Conservation (phyloP, 2,888 invertebrate genomes). For the Phengaris alcon region DNA sequence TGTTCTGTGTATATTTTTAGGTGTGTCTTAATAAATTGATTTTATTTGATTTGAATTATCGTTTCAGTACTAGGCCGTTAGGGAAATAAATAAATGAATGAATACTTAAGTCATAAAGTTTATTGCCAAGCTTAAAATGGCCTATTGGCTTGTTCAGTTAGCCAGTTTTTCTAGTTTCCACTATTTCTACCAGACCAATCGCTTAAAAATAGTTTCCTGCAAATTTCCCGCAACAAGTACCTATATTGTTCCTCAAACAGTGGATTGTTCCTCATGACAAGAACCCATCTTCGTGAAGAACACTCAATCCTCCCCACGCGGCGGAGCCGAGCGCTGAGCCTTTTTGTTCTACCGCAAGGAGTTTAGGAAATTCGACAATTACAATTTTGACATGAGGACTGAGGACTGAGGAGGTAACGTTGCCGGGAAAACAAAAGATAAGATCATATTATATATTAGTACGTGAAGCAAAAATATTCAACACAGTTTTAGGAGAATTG, state of each 20-base stretch:
- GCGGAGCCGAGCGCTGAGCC: background rate
- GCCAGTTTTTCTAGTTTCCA: too few relatives aligned
- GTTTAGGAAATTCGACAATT: constrained; percentile 20
- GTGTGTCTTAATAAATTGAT: too few relatives aligned
- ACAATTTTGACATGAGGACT: background rate
- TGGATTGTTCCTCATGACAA: background rate
- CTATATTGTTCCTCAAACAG: background rate
- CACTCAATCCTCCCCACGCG: background rate
- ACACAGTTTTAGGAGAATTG: too few relatives aligned
- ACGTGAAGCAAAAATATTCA: too few relatives aligned
- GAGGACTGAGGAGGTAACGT: background rate
- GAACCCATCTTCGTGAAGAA: background rate
- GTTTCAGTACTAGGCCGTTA: too few relatives aligned
- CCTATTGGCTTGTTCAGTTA: too few relatives aligned
- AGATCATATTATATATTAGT: background rate
- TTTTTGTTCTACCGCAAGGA: background rate
- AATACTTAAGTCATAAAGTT: too few relatives aligned
- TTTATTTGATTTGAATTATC: too few relatives aligned
- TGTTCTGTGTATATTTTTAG: too few relatives aligned
- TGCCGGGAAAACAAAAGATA: background rate
- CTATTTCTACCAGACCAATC: background rate
- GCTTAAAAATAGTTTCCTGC: background rate
- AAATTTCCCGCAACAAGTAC: constrained; percentile 2
- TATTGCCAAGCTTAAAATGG: too few relatives aligned
- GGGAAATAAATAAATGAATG: too few relatives aligned